Evolutionary conservation across 2,888 invertebrate genomes (phyloP).

Genomic region (Harpagoxenus sublaevis): DNA sequence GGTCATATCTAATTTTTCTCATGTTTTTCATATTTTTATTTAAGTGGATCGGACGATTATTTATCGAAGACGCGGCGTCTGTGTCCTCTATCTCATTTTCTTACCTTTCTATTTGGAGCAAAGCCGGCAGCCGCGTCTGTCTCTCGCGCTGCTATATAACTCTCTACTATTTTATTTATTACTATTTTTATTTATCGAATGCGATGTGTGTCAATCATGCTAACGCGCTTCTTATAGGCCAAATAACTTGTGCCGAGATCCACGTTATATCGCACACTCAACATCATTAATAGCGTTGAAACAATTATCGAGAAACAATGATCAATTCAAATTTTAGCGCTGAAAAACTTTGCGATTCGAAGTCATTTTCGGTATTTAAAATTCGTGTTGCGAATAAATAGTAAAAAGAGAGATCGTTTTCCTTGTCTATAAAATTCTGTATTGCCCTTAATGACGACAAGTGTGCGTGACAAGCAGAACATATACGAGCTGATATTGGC

Average conservation of each 20-base stretch:
- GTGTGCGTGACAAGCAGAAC: constrained; percentile 44
- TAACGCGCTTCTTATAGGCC: constrained; percentile 65
- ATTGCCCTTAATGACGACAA: constrained; percentile 34
- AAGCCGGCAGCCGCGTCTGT: constrained; percentile 73
- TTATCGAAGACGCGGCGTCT: constrained; percentile 70
- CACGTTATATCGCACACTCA: constrained; percentile 50
- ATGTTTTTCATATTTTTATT: constrained; percentile 70
- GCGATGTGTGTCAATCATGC: constrained; percentile 60
- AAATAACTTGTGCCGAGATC: constrained; percentile 64
- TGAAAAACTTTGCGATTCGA: background rate
- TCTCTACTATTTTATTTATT: constrained; percentile 63
- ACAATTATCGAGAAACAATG: background rate
- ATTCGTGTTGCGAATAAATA: background rate
- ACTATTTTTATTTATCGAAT: constrained; percentile 58
- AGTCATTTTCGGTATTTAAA: background rate
- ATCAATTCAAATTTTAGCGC: background rate
- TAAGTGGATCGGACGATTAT: constrained; percentile 80
- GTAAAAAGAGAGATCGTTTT: background rate
- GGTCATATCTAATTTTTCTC: constrained; percentile 77
- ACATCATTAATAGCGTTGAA: constrained; percentile 49
- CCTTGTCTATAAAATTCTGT: background rate
- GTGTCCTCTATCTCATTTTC: constrained; percentile 63
- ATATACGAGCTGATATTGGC: constrained; percentile 40
- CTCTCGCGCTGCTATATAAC: constrained; percentile 69
- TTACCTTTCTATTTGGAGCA: constrained; percentile 71